phyloP scores from a whole-genome alignment of 2,113 vertebrate species.

The Ornithorhynchus anatinus region DNA sequence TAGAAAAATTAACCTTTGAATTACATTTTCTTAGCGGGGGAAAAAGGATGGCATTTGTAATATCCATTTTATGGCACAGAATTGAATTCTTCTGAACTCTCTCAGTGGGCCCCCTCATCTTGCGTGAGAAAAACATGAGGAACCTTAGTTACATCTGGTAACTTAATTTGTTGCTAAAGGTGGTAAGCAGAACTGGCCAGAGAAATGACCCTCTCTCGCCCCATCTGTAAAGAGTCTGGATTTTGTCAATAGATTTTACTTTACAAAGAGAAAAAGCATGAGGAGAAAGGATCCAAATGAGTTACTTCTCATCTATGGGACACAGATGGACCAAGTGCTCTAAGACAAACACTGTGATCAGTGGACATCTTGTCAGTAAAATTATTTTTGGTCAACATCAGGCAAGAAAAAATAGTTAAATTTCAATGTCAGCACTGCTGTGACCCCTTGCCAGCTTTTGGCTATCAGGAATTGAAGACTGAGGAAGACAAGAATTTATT shows the following conservation, averaged over 20 bases:
- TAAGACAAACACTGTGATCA: neutral
- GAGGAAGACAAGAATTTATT: slow-evolving; percentile 47
- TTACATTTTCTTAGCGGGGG: neutral
- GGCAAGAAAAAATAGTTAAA: slow-evolving; percentile 24
- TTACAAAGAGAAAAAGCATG: neutral
- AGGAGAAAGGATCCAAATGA: slow-evolving; percentile 22
- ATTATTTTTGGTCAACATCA: slow-evolving; percentile 8
- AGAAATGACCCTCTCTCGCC: slow-evolving; percentile 9
- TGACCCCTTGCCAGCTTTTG: slow-evolving; percentile 39
- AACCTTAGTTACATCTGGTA: slow-evolving; percentile 7
- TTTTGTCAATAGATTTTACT: slow-evolving; percentile 37
- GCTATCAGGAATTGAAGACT: slow-evolving; percentile 36
- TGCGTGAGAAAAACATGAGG: neutral
- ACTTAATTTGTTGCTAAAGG: slow-evolving; percentile 12
- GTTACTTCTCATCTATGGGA: neutral
- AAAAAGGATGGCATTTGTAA: neutral
- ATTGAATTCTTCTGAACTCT: neutral
- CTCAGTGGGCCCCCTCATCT: neutral
- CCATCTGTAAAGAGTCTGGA: slow-evolving; percentile 13
- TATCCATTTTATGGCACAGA: neutral
- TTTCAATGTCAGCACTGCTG: neutral
- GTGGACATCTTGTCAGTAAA: neutral
- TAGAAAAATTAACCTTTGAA: neutral
- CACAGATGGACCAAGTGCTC: neutral
- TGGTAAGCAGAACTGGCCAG: slow-evolving; percentile 7